These are phyloP conservation scores for Muscicapa adusta DNA, from an alignment of 2,113 vertebrate species.

Conservation along the genomic window DNA sequence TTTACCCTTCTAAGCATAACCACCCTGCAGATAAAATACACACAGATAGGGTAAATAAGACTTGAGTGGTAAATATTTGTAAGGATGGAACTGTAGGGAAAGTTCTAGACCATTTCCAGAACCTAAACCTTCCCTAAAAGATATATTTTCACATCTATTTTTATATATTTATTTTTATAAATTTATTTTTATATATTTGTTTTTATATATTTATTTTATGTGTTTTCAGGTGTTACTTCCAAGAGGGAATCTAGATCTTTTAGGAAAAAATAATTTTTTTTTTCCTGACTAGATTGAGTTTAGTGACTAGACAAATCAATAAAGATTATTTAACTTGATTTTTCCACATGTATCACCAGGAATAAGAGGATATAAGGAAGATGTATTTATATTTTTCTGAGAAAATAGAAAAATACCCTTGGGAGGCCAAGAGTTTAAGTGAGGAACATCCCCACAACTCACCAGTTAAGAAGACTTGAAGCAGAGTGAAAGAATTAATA, in stretches of 20 bases:
- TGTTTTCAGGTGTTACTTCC: neutral
- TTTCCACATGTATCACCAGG: neutral
- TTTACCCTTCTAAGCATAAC: neutral
- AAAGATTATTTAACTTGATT: neutral
- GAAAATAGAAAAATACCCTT: neutral
- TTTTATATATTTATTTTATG: too few relatives aligned
- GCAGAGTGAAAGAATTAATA: neutral
- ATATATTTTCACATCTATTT: neutral
- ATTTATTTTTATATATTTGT: neutral
- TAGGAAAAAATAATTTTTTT: accelerated
- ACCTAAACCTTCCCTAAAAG: neutral
- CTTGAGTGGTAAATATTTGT: neutral
- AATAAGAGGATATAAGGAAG: neutral
- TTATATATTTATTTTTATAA: neutral
- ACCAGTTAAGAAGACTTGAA: neutral
- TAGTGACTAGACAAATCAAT: neutral
- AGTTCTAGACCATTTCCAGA: neutral
- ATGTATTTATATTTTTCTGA: neutral
- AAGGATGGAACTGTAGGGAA: neutral
- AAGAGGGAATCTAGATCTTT: neutral
- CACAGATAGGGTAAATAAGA: neutral
- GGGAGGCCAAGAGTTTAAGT: neutral
- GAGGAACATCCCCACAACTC: neutral
- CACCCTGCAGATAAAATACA: neutral
- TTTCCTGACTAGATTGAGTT: neutral